These are phyloP conservation scores for Sphaerophoria taeniata DNA, from an alignment of 2,888 invertebrate genomes.

Conservation along the genomic window DNA sequence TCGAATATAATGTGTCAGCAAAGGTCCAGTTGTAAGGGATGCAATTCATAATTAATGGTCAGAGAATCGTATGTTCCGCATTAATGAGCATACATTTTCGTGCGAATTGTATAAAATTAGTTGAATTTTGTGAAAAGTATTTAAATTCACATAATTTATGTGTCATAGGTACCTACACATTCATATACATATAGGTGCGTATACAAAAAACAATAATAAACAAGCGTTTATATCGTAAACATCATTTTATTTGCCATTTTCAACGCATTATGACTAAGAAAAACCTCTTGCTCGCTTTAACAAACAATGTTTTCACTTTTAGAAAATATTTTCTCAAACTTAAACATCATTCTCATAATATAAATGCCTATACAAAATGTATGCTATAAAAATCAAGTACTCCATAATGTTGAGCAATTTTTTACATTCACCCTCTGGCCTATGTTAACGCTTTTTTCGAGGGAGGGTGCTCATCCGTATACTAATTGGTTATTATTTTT, in stretches of 20 bases:
- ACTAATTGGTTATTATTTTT: slow-evolving; percentile 56
- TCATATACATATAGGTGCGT: slow-evolving; percentile 1
- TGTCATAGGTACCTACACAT: neutral
- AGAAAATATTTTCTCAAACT: too few relatives aligned
- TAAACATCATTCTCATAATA: too few relatives aligned
- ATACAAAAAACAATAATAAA: neutral
- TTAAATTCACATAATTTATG: neutral
- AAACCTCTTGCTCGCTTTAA: too few relatives aligned
- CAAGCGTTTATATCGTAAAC: too few relatives aligned
- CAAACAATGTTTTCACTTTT: too few relatives aligned
- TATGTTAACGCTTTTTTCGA: slow-evolving; percentile 18
- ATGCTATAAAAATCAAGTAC: too few relatives aligned
- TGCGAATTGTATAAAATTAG: slow-evolving; percentile 75
- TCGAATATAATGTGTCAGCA: slow-evolving; percentile 54
- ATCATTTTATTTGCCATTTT: too few relatives aligned
- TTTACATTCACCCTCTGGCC: slow-evolving; percentile 32
- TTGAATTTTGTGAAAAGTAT: slow-evolving; percentile 75
- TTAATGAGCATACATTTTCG: slow-evolving; percentile 76
- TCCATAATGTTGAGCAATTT: neutral
- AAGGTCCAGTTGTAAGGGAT: slow-evolving; percentile 68
- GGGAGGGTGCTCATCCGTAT: slow-evolving; percentile 50
- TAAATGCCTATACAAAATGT: too few relatives aligned
- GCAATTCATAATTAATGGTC: slow-evolving; percentile 76
- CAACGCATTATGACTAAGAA: too few relatives aligned
- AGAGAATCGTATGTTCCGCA: slow-evolving; percentile 76